phyloP scores from a whole-genome alignment of 2,113 vertebrate genomes.

The Zosterops japonicus region DNA sequence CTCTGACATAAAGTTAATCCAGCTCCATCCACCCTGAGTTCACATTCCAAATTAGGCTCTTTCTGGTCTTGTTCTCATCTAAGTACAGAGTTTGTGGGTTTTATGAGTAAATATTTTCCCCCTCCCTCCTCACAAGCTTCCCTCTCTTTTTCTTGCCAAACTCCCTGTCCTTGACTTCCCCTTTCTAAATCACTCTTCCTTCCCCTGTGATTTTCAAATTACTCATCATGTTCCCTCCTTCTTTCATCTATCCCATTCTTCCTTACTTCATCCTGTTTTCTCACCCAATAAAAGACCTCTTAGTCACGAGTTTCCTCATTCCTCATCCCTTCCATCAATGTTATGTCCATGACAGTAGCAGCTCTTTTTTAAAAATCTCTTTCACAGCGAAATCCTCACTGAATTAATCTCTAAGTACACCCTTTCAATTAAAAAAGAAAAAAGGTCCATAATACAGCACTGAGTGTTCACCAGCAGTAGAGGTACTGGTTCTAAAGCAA shows the following conservation, averaged over 20 bases:
- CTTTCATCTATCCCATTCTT: not conserved
- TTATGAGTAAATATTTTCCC: not conserved
- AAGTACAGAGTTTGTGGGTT: not conserved
- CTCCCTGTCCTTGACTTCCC: not conserved
- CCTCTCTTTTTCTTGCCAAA: not conserved
- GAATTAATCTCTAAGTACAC: not conserved
- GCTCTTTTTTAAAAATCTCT: not conserved
- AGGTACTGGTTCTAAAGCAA: not conserved
- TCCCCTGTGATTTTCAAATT: not conserved
- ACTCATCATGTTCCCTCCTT: not conserved
- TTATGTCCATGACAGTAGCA: not conserved
- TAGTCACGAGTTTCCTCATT: not conserved
- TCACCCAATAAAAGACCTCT: not conserved
- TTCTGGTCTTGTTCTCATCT: not conserved
- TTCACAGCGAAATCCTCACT: not conserved
- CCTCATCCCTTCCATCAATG: not conserved
- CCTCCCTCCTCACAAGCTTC: not conserved
- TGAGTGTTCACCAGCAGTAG: not conserved
- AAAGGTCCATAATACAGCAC: not conserved
- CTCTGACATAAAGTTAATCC: not conserved
- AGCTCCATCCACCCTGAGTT: not conserved
- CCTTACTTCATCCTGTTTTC: not conserved
- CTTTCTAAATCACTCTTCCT: slow-evolving; percentile 5
- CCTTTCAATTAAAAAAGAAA: not conserved
- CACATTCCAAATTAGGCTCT: not conserved